These are phyloP conservation scores for Neoitamus cyanurus DNA, from an alignment of 2,888 invertebrate genomes.

Conservation along the genomic window DNA sequence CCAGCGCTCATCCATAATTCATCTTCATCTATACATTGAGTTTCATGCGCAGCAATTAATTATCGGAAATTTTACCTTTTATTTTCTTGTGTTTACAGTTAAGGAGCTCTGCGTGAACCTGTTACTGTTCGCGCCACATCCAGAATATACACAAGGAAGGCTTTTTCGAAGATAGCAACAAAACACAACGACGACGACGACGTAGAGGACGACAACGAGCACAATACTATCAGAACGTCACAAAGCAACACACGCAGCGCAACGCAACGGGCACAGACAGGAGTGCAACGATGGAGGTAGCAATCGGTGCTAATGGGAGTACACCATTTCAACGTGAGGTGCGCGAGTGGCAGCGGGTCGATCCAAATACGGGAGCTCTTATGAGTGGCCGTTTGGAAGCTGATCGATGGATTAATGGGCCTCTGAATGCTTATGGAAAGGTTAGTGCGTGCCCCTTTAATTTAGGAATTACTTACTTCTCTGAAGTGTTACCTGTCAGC, in stretches of 20 bases:
- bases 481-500: no score
- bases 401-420: constrained; percentile 67
- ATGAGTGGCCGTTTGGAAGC: constrained; percentile 66
- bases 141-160: neutral
- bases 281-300: constrained; percentile 56
- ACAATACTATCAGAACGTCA: neutral
- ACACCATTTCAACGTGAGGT: constrained; percentile 67
- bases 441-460: constrained; percentile 58
- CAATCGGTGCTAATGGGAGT: constrained; percentile 57
- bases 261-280: neutral
- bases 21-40: neutral
- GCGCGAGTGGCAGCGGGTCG: constrained; percentile 67
- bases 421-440: constrained; percentile 66
- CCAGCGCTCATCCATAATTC: constrained; percentile 29
- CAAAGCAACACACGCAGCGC: neutral
- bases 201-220: neutral
- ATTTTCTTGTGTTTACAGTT: constrained; percentile 30
- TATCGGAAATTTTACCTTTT: neutral
- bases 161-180: neutral
- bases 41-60: constrained; percentile 13
- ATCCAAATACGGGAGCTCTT: constrained; percentile 66
- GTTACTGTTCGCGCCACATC: neutral
- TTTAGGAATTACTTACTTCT: no score
- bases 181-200: neutral
- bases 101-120: constrained; percentile 14